A percentile compares a stretch with the other conserved stretches of the same genome.
Evolutionary conservation across 2,888 invertebrate species (phyloP).

Genomic region (Patella pellucida): DNA sequence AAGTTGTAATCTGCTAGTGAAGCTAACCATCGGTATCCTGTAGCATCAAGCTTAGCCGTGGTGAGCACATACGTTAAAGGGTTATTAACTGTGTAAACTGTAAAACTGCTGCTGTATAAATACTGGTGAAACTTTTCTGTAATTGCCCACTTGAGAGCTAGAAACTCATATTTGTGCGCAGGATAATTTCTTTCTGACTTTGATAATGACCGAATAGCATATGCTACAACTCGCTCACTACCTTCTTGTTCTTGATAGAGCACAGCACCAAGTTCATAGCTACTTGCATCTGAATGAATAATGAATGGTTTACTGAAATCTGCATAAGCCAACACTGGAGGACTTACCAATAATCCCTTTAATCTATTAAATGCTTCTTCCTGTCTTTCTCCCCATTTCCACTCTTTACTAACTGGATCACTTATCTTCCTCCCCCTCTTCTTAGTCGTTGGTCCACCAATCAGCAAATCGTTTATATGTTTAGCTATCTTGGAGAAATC

Average conservation of each 20-base stretch:
- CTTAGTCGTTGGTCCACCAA: slow-evolving; percentile 22
- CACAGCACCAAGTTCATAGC: slow-evolving; percentile 26
- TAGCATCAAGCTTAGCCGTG: slow-evolving; percentile 32
- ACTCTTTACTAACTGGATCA: slow-evolving; percentile 19
- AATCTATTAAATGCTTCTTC: slow-evolving; percentile 19
- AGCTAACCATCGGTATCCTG: slow-evolving; percentile 32
- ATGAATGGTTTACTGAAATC: slow-evolving; percentile 28
- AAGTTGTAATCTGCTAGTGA: slow-evolving; percentile 29
- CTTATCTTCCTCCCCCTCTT: slow-evolving; percentile 13
- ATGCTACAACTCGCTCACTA: slow-evolving; percentile 23
- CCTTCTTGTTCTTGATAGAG: slow-evolving; percentile 31
- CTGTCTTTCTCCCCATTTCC: slow-evolving; percentile 25
- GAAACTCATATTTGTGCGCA: slow-evolving; percentile 30
- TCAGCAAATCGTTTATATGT: slow-evolving; percentile 33
- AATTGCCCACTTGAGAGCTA: slow-evolving; percentile 33
- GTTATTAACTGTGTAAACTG: slow-evolving; percentile 30
- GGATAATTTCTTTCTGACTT: slow-evolving; percentile 28
- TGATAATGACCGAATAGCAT: slow-evolving; percentile 29
- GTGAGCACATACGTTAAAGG: slow-evolving; percentile 32
- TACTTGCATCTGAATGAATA: slow-evolving; percentile 25
- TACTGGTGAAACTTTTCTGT: slow-evolving; percentile 35
- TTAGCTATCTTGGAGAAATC: slow-evolving; percentile 26
- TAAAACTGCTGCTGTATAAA: slow-evolving; percentile 24
- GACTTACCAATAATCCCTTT: slow-evolving; percentile 9
- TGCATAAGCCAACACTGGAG: slow-evolving; percentile 33